phyloP scores from a whole-genome alignment of 1,140 invertebrate species.

The Psix sp. region DNA sequence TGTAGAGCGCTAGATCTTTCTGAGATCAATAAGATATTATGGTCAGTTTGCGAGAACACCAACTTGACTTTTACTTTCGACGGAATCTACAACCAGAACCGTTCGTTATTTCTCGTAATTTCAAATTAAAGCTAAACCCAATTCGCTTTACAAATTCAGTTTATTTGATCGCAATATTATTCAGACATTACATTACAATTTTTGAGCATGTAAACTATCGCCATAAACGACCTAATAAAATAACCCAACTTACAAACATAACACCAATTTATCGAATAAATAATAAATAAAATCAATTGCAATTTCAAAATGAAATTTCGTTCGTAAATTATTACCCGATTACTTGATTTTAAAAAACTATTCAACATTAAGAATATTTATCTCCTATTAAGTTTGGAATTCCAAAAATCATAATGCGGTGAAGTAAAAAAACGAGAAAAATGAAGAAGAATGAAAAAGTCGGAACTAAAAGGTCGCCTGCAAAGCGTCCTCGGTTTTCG shows the following conservation, averaged over 20 bases:
- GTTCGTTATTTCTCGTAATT: conserved; percentile 45
- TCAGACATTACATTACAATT: neutral
- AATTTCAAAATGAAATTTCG: too few species aligned
- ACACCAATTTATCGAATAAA: too few species aligned
- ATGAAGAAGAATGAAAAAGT: conserved; percentile 27
- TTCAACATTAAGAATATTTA: too few species aligned
- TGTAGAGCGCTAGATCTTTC: conserved; percentile 60
- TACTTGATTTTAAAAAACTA: too few species aligned
- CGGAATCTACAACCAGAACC: conserved; percentile 61
- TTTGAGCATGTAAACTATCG: too few species aligned
- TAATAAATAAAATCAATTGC: too few species aligned
- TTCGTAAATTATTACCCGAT: too few species aligned
- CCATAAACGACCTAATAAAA: too few species aligned
- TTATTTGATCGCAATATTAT: conserved; percentile 8
- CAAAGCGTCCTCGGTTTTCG: conserved; percentile 56
- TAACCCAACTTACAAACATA: too few species aligned
- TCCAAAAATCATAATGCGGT: too few species aligned
- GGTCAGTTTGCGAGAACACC: conserved; percentile 51
- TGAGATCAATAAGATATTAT: conserved; percentile 62
- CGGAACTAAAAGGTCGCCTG: conserved; percentile 64
- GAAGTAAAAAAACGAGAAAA: conserved; percentile 11
- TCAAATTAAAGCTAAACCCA: conserved; percentile 54
- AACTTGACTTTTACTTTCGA: conserved; percentile 71
- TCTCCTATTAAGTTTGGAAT: too few species aligned
- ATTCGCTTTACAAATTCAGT: conserved; percentile 24